Conservation (phyloP, 2,113 vertebrate species). For the Collichthys lucidus region DNA sequence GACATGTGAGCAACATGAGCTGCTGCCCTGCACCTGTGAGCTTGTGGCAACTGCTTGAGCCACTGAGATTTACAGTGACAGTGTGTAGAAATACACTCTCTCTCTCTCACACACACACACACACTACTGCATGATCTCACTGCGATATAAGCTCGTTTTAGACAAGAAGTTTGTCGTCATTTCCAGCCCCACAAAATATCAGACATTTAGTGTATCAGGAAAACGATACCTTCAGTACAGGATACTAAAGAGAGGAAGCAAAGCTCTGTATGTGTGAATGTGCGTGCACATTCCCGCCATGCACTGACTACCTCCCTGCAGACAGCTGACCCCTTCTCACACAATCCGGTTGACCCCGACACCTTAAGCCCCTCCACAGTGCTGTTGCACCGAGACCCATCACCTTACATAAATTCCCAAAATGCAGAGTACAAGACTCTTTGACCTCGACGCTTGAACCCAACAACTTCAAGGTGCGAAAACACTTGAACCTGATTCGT, state of each 20-base stretch:
- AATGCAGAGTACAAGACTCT: slow-evolving; percentile 16
- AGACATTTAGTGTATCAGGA: neutral
- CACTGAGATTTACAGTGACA: slow-evolving; percentile 50
- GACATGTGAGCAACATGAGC: slow-evolving; percentile 51
- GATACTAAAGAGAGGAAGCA: neutral
- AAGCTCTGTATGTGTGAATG: neutral
- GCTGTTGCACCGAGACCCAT: neutral
- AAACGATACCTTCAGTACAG: neutral
- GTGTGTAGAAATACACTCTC: slow-evolving; percentile 23
- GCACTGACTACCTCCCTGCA: slow-evolving; percentile 2
- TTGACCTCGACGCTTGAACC: slow-evolving; percentile 33
- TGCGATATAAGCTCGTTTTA: too few species aligned
- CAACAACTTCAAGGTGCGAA: slow-evolving; percentile 2
- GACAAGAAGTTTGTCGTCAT: neutral
- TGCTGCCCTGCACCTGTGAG: slow-evolving; percentile 49
- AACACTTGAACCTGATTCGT: neutral
- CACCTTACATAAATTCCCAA: slow-evolving; percentile 3
- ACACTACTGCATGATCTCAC: too few species aligned
- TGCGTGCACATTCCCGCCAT: neutral
- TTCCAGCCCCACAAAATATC: too few species aligned
- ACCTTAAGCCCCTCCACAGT: slow-evolving; percentile 13
- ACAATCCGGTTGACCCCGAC: slow-evolving; percentile 32
- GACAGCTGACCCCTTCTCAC: neutral
- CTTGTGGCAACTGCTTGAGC: slow-evolving; percentile 37
- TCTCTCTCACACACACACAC: neutral